These are phyloP conservation scores for Ecdyonurus torrentis DNA, from an alignment of 2,888 invertebrate genomes.

Conservation along the genomic window DNA sequence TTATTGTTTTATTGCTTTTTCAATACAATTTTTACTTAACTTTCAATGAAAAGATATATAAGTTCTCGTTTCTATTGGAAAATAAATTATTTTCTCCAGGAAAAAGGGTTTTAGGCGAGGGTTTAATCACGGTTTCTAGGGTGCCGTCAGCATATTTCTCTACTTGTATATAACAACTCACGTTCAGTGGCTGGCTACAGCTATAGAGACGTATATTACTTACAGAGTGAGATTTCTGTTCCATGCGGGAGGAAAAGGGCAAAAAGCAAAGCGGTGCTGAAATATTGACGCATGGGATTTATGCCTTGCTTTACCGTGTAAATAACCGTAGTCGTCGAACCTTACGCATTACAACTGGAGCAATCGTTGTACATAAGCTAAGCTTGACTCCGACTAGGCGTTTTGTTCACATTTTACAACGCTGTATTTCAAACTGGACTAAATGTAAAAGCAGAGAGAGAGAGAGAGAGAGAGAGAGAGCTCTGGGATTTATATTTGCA, in stretches of 20 bases:
- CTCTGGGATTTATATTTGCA: too few species aligned
- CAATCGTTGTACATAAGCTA: background rate
- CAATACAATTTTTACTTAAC: too few species aligned
- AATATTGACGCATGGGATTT: background rate
- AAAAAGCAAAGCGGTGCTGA: background rate
- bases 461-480: too few species aligned
- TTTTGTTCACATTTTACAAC: background rate
- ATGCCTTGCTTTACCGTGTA: background rate
- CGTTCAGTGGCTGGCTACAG: too few species aligned
- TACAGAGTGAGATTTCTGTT: background rate
- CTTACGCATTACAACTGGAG: background rate
- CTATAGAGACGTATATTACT: background rate
- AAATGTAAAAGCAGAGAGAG: too few species aligned
- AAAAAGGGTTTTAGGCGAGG: background rate
- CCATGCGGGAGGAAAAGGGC: too few species aligned
- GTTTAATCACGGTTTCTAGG: background rate
- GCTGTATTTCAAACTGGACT: too few species aligned
- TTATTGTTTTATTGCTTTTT: too few species aligned
- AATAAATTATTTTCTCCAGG: background rate
- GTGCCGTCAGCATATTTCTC: too few species aligned
- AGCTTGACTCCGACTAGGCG: background rate
- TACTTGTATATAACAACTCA: too few species aligned
- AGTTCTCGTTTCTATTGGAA: too few species aligned
- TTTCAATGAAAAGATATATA: too few species aligned
- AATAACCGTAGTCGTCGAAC: background rate